Evolutionary conservation across 2,113 vertebrate genomes (phyloP), one percentile per base, ranked within the genome.

Genomic region (Sisor rabdophorus): DNA sequence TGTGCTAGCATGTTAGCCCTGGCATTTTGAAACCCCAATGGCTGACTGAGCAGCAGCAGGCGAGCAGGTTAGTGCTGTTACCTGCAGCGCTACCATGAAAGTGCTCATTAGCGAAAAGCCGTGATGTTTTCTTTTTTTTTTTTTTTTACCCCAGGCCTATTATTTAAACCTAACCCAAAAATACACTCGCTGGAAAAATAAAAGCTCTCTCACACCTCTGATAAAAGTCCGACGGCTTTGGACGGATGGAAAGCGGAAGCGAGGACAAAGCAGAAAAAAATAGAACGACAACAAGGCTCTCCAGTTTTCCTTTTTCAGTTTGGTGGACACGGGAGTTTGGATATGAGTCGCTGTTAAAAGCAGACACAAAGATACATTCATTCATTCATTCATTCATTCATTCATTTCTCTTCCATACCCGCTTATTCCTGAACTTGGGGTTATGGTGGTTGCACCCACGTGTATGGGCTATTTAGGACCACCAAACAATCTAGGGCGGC

Each of bases 151-250:
- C 30, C 67, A 77, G 28, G 56, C 28, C 67, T 71, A 53, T 69
- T 69, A 76, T 76, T 64, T 54, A 32, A 77, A 40, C 65, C 16
- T 17, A 26, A 52, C 13, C 30, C 76, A 77, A 54, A 77, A 58
- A 48, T 54, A 59, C 74, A 67, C 74, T 76, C 32, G n/a, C 44
- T 47, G 64, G 53, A 76, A 76, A 58, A 76, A 76, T 30, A 54
- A 30, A 2, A n/a, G n/a, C n/a, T n/a, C n/a, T n/a, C n/a, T n/a
- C n/a, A n/a, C n/a, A n/a, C n/a, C n/a, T n/a, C n/a, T n/a, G n/a
- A n/a, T n/a, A n/a, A n/a, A n/a, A n/a, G n/a, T n/a, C n/a, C n/a
- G n/a, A n/a, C n/a, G n/a, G n/a, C n/a, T n/a, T n/a, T n/a, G n/a
- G n/a, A n/a, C n/a, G n/a, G n/a, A n/a, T n/a, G n/a, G n/a, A n/a